Conservation (phyloP, 1,140 invertebrate genomes). For the Orussus abietinus region DNA sequence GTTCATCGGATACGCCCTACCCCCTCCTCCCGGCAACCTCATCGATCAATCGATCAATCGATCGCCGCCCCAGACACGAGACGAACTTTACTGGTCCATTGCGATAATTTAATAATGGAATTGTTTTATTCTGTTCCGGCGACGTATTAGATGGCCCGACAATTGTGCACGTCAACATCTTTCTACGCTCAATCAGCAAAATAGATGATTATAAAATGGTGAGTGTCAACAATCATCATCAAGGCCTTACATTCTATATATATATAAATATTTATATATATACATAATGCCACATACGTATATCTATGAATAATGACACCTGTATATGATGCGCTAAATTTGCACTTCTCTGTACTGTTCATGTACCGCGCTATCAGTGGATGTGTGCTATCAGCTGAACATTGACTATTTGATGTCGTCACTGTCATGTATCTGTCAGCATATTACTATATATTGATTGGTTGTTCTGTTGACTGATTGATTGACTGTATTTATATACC, state of each 20-base stretch:
- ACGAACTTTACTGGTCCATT: no score
- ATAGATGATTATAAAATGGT: constrained; percentile 99
- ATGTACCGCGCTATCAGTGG: constrained; percentile 40
- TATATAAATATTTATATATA: constrained; percentile 35
- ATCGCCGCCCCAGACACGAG: no score
- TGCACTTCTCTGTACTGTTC: constrained; percentile 43
- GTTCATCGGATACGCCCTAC: no score
- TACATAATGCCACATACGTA: no score
- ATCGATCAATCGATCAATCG: no score
- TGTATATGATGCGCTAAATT: constrained; percentile 42
- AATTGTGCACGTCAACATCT: constrained; percentile 86
- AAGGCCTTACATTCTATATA: constrained; percentile 45
- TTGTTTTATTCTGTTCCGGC: constrained; percentile 52
- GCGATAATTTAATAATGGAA: constrained; percentile 34
- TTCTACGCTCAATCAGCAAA: constrained; percentile 94
- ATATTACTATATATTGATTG: constrained; percentile 27
- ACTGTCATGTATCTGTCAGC: constrained; percentile 31
- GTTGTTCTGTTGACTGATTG: constrained; percentile 39
- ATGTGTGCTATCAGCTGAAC: constrained; percentile 44
- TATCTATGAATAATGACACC: constrained; percentile 41
- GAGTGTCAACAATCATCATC: constrained; percentile 61
- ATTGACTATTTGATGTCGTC: constrained; percentile 47
- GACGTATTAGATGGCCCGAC: constrained; percentile 66
- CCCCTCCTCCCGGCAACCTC: no score
- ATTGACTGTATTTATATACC: constrained; percentile 28